phyloP scores from a whole-genome alignment of 2,888 invertebrate genomes.

The Lasiommata megera region DNA sequence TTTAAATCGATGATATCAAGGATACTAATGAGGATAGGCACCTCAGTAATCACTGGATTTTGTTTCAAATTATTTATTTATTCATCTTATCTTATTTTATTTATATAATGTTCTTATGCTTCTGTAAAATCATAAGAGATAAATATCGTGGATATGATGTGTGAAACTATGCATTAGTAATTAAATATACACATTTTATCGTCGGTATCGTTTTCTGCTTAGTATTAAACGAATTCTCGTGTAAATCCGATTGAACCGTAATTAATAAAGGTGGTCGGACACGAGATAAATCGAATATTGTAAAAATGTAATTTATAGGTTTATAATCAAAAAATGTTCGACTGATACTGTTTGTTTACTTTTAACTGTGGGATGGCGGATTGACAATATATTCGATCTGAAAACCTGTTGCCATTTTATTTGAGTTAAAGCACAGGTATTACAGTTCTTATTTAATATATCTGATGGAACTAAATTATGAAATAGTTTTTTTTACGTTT shows the following conservation, averaged over 20 bases:
- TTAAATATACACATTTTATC: background rate
- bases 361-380: background rate
- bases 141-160: conserved; percentile 13
- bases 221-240: conserved; percentile 8
- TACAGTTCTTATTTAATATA: no score
- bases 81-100: background rate
- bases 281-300: background rate
- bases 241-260: conserved; percentile 3
- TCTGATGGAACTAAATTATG: no score
- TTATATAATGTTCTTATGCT: background rate
- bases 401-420: no score
- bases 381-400: background rate
- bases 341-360: background rate
- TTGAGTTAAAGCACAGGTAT: no score
- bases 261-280: background rate
- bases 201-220: background rate
- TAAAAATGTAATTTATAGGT: conserved; percentile 1
- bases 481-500: no score
- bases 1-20: no score
- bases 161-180: conserved; percentile 27
- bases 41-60: no score
- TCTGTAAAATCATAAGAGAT: conserved; percentile 20
- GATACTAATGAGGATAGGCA: no score
- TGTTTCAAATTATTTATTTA: background rate
- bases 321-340: background rate